These are phyloP conservation scores for Haemorhous mexicanus DNA, from an alignment of 2,113 vertebrate genomes.

Conservation along the genomic window DNA sequence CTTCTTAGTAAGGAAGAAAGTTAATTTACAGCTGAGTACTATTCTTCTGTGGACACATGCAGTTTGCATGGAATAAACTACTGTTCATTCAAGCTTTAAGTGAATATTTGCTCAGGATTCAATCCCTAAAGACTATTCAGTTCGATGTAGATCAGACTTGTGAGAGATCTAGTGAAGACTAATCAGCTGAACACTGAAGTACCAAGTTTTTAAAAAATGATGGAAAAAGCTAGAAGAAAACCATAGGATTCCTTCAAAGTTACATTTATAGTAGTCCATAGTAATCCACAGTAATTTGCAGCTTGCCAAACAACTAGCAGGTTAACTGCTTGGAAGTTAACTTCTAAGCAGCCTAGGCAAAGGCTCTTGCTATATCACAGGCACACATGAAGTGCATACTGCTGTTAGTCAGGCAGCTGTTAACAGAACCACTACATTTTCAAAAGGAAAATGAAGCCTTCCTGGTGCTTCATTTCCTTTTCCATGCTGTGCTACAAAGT, in stretches of 20 bases:
- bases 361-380: not conserved
- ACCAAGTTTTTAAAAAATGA: not conserved
- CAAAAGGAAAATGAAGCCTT: not conserved
- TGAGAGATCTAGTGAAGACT: not conserved
- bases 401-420: not conserved
- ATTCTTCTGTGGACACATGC: not conserved
- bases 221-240: not conserved
- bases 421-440: not conserved
- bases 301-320: not conserved
- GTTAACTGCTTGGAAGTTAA: not conserved
- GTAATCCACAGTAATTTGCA: not conserved
- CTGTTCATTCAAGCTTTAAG: not conserved
- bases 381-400: not conserved
- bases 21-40: not conserved
- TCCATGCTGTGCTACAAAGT: not conserved
- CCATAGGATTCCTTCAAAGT: not conserved
- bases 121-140: not conserved
- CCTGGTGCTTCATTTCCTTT: not conserved
- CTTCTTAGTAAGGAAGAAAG: not conserved
- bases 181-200: not conserved
- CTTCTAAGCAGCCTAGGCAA: not conserved
- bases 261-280: not conserved
- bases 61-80: not conserved
- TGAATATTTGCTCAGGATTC: not conserved
- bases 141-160: not conserved